Evolutionary conservation across 2,888 invertebrate genomes (phyloP).

Genomic region (Catocala sponsa): DNA sequence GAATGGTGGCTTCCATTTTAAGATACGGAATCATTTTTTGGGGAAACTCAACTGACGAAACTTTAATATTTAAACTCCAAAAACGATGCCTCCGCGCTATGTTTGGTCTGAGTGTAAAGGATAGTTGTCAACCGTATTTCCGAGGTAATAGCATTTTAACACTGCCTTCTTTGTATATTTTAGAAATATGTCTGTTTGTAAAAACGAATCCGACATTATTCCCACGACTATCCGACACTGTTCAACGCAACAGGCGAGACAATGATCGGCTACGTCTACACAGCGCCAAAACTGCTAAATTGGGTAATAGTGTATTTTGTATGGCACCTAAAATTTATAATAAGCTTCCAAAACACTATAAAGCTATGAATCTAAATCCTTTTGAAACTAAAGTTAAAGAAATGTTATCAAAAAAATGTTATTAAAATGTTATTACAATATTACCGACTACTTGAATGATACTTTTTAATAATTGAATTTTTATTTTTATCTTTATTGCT

Average conservation of each 20-base stretch:
- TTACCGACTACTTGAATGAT: too few species aligned
- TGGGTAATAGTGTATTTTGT: too few species aligned
- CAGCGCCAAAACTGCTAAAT: too few species aligned
- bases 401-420: too few species aligned
- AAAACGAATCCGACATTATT: background rate
- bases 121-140: slow-evolving; percentile 7
- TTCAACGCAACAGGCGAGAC: slow-evolving; percentile 3
- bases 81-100: slow-evolving; percentile 4
- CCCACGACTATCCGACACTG: background rate
- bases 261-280: background rate
- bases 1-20: background rate
- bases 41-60: slow-evolving; percentile 2
- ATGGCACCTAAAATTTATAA: too few species aligned
- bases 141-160: background rate
- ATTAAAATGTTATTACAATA: too few species aligned
- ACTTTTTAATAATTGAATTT: too few species aligned
- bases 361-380: too few species aligned
- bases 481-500: too few species aligned
- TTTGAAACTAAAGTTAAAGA: too few species aligned
- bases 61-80: background rate
- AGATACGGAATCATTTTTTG: background rate
- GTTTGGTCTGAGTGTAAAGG: background rate
- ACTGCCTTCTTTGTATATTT: slow-evolving; percentile 5
- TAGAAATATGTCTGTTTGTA: slow-evolving; percentile 2
- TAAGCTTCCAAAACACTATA: too few species aligned